These are phyloP conservation scores for Rhynchopsitta pachyrhyncha DNA, from an alignment of 2,113 vertebrate genomes.

Conservation along the genomic window DNA sequence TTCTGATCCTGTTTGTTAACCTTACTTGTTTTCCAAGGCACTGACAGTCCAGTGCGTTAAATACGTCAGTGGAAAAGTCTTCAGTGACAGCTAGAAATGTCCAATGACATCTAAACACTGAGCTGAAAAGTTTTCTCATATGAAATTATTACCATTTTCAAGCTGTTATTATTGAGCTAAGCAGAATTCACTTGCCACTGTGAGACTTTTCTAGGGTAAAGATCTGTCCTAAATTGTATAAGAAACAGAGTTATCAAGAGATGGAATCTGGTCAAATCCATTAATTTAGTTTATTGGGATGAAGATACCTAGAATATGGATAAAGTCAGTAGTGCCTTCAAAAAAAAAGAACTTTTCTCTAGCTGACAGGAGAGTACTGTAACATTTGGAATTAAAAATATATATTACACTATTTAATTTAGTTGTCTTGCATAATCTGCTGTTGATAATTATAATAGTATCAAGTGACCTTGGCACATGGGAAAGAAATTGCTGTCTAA, in stretches of 20 bases:
- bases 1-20: background rate
- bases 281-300: background rate
- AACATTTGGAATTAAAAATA: background rate
- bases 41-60: background rate
- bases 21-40: background rate
- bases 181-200: background rate
- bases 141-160: background rate
- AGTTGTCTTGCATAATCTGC: background rate
- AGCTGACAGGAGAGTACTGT: background rate
- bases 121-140: background rate
- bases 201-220: background rate
- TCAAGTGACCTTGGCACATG: background rate
- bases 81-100: background rate
- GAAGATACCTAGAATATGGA: background rate
- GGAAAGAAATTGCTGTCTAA: background rate
- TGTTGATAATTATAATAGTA: background rate
- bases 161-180: background rate
- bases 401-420: background rate
- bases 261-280: background rate
- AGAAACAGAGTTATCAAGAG: background rate
- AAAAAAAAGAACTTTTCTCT: background rate
- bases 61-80: background rate
- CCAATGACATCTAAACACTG: background rate
- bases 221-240: background rate
- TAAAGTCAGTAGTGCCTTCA: background rate